Evolutionary conservation across 2,113 vertebrate genomes (phyloP).

Genomic region (Cacatua alba): DNA sequence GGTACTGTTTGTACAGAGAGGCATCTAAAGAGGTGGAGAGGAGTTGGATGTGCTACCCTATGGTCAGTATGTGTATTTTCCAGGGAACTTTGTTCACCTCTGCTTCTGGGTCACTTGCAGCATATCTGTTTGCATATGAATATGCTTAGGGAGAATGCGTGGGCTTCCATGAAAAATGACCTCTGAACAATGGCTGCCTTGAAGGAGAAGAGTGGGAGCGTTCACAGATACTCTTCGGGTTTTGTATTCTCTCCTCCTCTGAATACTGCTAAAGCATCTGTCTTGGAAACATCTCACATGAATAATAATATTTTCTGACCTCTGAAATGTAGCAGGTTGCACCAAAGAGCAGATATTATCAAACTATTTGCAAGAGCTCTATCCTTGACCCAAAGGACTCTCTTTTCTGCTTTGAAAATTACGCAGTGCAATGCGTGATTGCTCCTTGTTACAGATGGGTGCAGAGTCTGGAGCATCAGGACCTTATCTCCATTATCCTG

Average conservation of each 20-base stretch:
- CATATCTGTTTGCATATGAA: neutral
- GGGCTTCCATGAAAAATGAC: neutral
- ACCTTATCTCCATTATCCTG: neutral
- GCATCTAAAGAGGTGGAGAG: neutral
- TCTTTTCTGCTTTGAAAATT: neutral
- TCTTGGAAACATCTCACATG: neutral
- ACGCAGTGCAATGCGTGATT: neutral
- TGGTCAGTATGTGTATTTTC: neutral
- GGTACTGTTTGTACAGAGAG: neutral
- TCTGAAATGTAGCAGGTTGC: slow-evolving; percentile 54
- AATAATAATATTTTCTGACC: slow-evolving; percentile 15
- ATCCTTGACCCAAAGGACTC: neutral
- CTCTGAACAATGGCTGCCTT: neutral
- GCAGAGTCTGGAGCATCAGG: neutral
- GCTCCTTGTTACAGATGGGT: neutral
- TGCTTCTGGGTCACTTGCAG: neutral
- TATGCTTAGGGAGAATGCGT: neutral
- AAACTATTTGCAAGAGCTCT: neutral
- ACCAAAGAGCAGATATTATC: slow-evolving; percentile 2
- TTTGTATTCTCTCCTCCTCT: neutral
- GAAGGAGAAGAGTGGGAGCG: neutral
- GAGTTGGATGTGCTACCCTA: neutral
- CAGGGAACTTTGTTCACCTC: neutral
- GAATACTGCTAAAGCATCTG: neutral
- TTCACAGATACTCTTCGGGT: neutral